Evolutionary conservation across 2,797 vertebrate genomes (phyloP), one percentile per base, ranked within the genome.

Genomic region (Lithobates sylvaticus): DNA sequence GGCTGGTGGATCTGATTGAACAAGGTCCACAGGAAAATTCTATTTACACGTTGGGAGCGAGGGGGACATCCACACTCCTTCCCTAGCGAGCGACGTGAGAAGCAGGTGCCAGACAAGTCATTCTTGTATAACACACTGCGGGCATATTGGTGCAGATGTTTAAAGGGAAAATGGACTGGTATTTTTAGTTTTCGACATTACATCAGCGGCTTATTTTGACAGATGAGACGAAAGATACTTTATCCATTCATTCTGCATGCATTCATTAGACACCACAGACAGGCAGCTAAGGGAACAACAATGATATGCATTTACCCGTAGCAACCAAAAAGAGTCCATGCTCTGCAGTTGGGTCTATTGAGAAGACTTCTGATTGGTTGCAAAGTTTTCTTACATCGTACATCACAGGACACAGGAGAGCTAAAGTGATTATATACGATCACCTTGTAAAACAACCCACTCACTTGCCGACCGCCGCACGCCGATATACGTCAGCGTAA

Each of bases 1-100:
- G 90, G 88, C 87, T 89, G 85, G 50, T 26, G 86, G 89, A 88
- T 92, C 90, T 91, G 91, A 92, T 71, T 90, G 91, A 91, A 88
- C 76, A 71, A 83, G 85, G 68, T 47, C 75, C 64, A 84, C 83
- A 81, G 32, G 86, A 83, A 87, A 87, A 90, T 91, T 65, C 92
- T 88, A 89, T 93, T 93, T 88, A 87, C 91, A 88, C 91, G 88
- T 86, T 88, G 86, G 88, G 69, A 80, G 91, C 81, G 21, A 83
- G 68, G 88, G 88, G 58, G 83, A 84, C 83, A 88, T 58, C 47
- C 61, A 77, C 36, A 44, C 69, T 79, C 15, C 36, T 32, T 79
- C 84, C 84, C 75, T 29, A 8, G 76, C 54, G 77, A 86, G 69
- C 75, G 15, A 34, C 18, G 75, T 64, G 75, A 76, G 75, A 78